phyloP scores from a whole-genome alignment of 2,797 vertebrate genomes.

The Carduelis carduelis region DNA sequence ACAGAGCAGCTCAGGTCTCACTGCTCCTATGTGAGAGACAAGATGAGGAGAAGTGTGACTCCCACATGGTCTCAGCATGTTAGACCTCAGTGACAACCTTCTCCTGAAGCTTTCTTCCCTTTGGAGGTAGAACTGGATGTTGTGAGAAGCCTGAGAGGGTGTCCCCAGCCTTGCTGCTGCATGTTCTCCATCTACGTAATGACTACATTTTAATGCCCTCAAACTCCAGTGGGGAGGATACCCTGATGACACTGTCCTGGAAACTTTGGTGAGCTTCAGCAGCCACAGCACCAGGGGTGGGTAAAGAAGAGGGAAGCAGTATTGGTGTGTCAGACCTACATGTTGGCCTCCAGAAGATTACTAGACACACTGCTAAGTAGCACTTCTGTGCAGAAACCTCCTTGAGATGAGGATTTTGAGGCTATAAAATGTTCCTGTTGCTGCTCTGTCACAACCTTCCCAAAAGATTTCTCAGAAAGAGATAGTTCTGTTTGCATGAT shows the following conservation, averaged over 20 bases:
- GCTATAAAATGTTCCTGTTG: not conserved
- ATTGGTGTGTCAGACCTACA: not conserved
- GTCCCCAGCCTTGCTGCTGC: not conserved
- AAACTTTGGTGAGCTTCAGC: not conserved
- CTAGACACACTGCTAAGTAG: not conserved
- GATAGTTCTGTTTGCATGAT: not conserved
- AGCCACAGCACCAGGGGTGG: not conserved
- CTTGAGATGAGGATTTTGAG: not conserved
- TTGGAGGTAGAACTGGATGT: not conserved
- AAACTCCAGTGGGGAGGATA: not conserved
- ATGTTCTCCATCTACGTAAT: not conserved
- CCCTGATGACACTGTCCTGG: not conserved
- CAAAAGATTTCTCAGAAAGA: not conserved
- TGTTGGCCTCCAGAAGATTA: fast-evolving
- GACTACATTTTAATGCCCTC: not conserved
- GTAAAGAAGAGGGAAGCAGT: not conserved
- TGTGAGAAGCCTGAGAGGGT: not conserved
- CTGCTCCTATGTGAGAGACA: not conserved
- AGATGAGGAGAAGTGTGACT: not conserved
- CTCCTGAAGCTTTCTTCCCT: not conserved
- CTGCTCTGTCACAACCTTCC: not conserved
- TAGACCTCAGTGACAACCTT: not conserved
- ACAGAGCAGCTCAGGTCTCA: not conserved
- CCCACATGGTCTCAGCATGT: not conserved
- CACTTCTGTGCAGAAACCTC: not conserved